Evolutionary conservation across 2,797 vertebrate genomes (phyloP).

Genomic region (Microctenopoma stevenorrisi): DNA sequence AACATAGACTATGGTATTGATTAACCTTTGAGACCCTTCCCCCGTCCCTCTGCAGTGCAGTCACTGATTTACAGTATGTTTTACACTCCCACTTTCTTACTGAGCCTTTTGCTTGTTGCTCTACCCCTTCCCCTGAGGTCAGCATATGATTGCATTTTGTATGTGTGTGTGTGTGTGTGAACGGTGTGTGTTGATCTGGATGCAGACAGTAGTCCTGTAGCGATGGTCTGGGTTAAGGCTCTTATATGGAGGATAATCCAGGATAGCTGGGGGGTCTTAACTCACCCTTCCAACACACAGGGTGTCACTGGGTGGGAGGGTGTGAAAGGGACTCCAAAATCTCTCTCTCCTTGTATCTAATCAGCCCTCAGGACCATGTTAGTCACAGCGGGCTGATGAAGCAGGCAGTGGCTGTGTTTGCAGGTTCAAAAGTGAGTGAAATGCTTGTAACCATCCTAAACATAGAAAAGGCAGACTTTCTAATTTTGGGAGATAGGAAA

Average conservation of each 20-base stretch:
- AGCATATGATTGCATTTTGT: constrained; percentile 51
- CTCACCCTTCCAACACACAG: constrained; percentile 72
- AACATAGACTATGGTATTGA: no score
- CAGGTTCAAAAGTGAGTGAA: neutral
- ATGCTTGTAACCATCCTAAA: neutral
- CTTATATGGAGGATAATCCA: constrained; percentile 78
- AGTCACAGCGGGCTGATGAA: neutral
- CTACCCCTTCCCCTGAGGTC: constrained; percentile 30
- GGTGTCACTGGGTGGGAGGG: constrained; percentile 48
- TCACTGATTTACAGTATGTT: neutral
- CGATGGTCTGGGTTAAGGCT: constrained; percentile 68
- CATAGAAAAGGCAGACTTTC: neutral
- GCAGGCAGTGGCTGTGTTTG: neutral
- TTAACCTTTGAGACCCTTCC: no score
- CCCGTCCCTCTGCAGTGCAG: neutral
- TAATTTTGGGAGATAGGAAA: neutral
- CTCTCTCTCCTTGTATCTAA: neutral
- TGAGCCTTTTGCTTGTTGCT: neutral
- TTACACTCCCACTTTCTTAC: neutral
- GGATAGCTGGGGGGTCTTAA: constrained; percentile 70
- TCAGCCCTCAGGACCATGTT: neutral
- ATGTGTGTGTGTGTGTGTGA: constrained; percentile 33
- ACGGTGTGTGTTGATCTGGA: constrained; percentile 33
- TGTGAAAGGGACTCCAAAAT: constrained; percentile 54
- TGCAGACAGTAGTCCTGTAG: constrained; percentile 65